phyloP scores from a whole-genome alignment of 2,888 invertebrate species.

The Neelides folsomi region DNA sequence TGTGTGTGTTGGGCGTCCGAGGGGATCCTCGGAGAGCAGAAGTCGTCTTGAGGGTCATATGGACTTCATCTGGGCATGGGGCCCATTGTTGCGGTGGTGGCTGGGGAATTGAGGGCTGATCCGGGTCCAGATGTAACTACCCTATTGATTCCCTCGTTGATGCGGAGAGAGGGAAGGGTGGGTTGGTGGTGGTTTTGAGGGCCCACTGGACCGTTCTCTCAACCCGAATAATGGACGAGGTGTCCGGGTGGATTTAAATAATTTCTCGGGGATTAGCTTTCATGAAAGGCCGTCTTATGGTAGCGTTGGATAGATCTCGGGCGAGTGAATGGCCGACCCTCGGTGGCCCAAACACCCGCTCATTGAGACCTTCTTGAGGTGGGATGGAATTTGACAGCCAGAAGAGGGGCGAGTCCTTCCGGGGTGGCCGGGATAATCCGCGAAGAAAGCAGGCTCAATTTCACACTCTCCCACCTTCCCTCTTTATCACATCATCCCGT shows the following conservation, averaged over 20 bases:
- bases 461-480: too few relatives aligned
- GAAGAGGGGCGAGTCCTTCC: neutral
- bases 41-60: too few relatives aligned
- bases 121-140: neutral
- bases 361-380: too few relatives aligned
- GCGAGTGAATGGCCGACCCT: too few relatives aligned
- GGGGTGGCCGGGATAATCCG: neutral
- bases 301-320: too few relatives aligned
- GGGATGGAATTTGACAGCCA: too few relatives aligned
- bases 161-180: neutral
- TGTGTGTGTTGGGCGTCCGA: slow-evolving; percentile 19
- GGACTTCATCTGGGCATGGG: slow-evolving; percentile 5
- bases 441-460: too few relatives aligned
- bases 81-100: neutral
- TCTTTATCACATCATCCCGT: slow-evolving; percentile 2
- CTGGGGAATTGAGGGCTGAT: neutral
- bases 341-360: too few relatives aligned
- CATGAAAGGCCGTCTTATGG: slow-evolving; percentile 16
- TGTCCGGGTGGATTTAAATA: slow-evolving; percentile 26
- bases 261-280: slow-evolving; percentile 31
- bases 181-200: slow-evolving; percentile 3
- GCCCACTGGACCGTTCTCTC: neutral
- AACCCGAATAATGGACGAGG: slow-evolving; percentile 7
- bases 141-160: slow-evolving; percentile 8
- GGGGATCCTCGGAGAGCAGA: neutral